Percentiles rank a stretch among this genome's conserved stretches.
Conservation (phyloP, 2,888 invertebrate genomes). For the Thysanoteuthis rhombus region DNA sequence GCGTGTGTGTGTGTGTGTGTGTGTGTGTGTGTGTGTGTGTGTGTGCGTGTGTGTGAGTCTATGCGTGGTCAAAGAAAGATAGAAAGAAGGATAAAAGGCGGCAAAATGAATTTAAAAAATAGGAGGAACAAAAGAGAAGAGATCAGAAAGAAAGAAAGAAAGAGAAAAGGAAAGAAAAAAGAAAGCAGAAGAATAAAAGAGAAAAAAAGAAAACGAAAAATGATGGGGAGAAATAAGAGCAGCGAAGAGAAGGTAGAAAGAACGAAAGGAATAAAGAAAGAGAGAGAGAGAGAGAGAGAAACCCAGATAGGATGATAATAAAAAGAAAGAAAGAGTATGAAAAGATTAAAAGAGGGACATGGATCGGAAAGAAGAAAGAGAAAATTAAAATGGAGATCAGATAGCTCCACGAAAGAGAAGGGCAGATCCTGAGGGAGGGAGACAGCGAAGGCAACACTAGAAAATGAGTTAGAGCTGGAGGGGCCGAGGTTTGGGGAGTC, state of each 20-base stretch:
- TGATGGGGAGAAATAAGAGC: background rate
- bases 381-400: background rate
- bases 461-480: background rate
- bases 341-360: background rate
- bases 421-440: background rate
- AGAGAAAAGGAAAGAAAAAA: too few species aligned
- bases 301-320: background rate
- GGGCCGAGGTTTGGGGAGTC: too few species aligned
- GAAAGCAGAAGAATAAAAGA: background rate
- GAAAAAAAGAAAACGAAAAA: background rate
- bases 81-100: too few species aligned
- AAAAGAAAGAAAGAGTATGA: background rate
- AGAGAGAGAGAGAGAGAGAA: background rate
- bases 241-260: fast-evolving
- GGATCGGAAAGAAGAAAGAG: background rate
- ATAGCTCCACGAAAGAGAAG: background rate
- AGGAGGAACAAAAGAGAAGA: too few species aligned
- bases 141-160: too few species aligned
- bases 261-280: background rate
- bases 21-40: too few species aligned
- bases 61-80: too few species aligned
- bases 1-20: too few species aligned
- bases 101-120: too few species aligned
- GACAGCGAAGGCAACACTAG: background rate
- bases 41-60: too few species aligned